phyloP scores from a whole-genome alignment of 2,113 vertebrate species.

The Melozone crissalis region DNA sequence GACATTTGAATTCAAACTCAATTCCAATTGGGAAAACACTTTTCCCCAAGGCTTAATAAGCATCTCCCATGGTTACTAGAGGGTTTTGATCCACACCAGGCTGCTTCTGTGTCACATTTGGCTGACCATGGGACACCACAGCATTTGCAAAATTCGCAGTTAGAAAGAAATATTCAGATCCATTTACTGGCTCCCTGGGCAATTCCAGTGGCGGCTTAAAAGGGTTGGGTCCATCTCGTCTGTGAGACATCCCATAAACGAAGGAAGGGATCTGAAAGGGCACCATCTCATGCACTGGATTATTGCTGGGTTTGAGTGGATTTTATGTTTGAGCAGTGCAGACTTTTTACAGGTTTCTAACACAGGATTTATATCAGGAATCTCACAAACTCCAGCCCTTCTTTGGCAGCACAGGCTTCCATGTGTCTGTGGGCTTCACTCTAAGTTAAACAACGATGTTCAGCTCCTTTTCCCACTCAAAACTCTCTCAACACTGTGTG shows the following conservation, averaged over 20 bases:
- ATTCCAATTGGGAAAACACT: slow-evolving; percentile 35
- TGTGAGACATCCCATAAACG: not conserved
- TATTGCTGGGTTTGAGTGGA: not conserved
- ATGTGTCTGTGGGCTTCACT: not conserved
- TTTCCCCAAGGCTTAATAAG: not conserved
- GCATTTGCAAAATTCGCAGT: not conserved
- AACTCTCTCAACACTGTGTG: not conserved
- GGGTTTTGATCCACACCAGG: not conserved
- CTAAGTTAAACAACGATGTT: accelerated
- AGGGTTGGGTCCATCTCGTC: no score
- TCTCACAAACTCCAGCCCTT: not conserved
- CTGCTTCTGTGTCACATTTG: not conserved
- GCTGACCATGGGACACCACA: not conserved
- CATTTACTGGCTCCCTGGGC: not conserved
- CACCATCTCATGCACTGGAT: not conserved
- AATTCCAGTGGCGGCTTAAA: no score
- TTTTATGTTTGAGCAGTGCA: not conserved
- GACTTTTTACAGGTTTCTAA: not conserved
- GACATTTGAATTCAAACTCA: not conserved
- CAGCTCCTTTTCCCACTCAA: not conserved
- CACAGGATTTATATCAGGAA: not conserved
- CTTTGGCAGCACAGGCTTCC: not conserved
- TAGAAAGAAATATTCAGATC: not conserved
- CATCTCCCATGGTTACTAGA: not conserved
- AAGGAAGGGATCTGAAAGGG: not conserved